Percentiles rank a stretch among this genome's conserved stretches.
Conservation (phyloP, 2,888 invertebrate species). For the Spialia ferax region DNA sequence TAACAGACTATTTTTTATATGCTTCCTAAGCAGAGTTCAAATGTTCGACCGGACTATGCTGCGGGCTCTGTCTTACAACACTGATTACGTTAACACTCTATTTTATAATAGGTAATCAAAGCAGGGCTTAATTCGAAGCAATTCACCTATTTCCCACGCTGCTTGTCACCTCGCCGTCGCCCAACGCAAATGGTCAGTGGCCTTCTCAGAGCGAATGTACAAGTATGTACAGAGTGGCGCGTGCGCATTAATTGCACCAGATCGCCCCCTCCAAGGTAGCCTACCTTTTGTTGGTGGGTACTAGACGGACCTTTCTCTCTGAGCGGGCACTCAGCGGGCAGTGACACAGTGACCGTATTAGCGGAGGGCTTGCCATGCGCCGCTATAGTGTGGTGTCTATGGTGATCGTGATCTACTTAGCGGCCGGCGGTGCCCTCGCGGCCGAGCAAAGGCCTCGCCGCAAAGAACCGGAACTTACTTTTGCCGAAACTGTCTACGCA, state of each 20-base stretch:
- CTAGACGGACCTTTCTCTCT: slow-evolving; percentile 76
- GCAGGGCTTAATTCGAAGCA: no score
- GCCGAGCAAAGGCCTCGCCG: slow-evolving; percentile 47
- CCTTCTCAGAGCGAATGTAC: slow-evolving; percentile 53
- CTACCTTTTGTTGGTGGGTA: slow-evolving; percentile 52
- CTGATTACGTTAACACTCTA: background rate
- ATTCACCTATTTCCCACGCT: slow-evolving; percentile 3
- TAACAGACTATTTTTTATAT: no score
- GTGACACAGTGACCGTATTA: slow-evolving; percentile 82
- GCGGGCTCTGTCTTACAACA: no score
- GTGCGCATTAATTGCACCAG: slow-evolving; percentile 65
- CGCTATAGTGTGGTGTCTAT: slow-evolving; percentile 59
- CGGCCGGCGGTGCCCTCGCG: slow-evolving; percentile 48
- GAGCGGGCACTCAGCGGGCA: slow-evolving; percentile 68
- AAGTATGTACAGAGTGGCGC: slow-evolving; percentile 41
- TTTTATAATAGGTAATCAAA: no score
- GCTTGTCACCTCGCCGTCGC: slow-evolving; percentile 7
- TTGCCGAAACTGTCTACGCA: slow-evolving; percentile 75
- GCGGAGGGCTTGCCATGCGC: slow-evolving; percentile 76
- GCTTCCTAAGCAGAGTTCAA: no score
- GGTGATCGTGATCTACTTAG: slow-evolving; percentile 55
- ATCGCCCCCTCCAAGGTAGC: slow-evolving; percentile 71
- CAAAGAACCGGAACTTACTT: slow-evolving; percentile 61
- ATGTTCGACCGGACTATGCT: no score
- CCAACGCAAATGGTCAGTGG: slow-evolving; percentile 51